These are phyloP conservation scores for Ranitomeya imitator DNA, from an alignment of 2,113 vertebrate species.

Conservation along the genomic window DNA sequence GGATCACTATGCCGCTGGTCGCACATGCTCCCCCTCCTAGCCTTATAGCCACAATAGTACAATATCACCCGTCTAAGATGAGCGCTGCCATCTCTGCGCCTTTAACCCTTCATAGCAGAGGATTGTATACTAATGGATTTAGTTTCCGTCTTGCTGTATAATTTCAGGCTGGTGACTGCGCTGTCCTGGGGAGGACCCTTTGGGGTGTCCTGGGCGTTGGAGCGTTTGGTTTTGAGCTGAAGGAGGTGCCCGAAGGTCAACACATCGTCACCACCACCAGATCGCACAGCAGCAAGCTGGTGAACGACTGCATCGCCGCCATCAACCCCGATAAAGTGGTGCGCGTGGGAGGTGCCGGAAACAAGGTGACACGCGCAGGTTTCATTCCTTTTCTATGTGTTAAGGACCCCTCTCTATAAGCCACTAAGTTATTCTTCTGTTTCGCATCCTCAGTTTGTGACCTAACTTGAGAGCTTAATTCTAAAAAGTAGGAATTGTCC, in stretches of 20 bases:
- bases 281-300: slow-evolving; percentile 90
- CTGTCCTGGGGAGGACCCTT: slow-evolving; percentile 86
- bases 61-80: too few relatives aligned
- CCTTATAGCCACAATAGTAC: too few relatives aligned
- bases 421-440: too few relatives aligned
- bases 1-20: too few relatives aligned
- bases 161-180: slow-evolving; percentile 77
- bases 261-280: slow-evolving; percentile 90
- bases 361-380: slow-evolving; percentile 80
- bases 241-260: slow-evolving; percentile 81
- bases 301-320: slow-evolving; percentile 85
- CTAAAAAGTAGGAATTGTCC: too few relatives aligned
- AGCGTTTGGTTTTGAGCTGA: slow-evolving; percentile 90
- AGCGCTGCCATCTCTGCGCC: too few relatives aligned
- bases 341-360: slow-evolving; percentile 92
- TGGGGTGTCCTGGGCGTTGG: slow-evolving; percentile 92
- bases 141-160: background rate
- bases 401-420: background rate
- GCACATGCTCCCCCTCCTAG: too few relatives aligned
- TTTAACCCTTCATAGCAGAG: background rate
- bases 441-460: too few relatives aligned
- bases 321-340: slow-evolving; percentile 89
- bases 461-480: too few relatives aligned
- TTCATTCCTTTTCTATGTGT: background rate
- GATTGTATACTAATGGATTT: background rate